Percentiles rank a stretch among this genome's conserved stretches.
Conservation (phyloP, 2,113 vertebrate genomes). For the Phyllostomus discolor region DNA sequence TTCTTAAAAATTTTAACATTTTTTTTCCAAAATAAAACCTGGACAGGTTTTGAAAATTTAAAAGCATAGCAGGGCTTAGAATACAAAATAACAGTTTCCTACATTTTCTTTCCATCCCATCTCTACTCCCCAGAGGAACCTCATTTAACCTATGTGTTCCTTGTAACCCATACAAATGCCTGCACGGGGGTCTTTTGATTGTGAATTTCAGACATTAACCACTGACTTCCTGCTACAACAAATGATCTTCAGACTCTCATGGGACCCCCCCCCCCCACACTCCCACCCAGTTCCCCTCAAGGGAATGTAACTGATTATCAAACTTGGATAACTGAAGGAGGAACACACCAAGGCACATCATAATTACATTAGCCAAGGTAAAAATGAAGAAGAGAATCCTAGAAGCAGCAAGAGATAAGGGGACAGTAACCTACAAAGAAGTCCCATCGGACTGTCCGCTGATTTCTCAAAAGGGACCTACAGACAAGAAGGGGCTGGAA, state of each 20-base stretch:
- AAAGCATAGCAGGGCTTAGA: neutral
- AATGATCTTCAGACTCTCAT: neutral
- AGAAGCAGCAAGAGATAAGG: no score
- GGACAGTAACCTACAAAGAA: no score
- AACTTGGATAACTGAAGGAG: neutral
- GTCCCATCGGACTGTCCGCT: no score
- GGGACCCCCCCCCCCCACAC: neutral
- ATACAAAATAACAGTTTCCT: neutral
- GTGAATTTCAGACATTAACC: neutral
- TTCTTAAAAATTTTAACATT: neutral
- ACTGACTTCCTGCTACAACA: neutral
- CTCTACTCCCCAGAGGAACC: neutral
- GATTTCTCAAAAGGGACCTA: no score
- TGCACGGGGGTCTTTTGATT: neutral
- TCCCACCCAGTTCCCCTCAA: neutral
- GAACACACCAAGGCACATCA: no score
- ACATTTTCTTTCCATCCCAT: neutral
- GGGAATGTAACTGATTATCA: neutral
- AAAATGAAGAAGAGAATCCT: no score
- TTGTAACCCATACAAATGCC: neutral
- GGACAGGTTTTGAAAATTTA: neutral
- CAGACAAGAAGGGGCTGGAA: no score
- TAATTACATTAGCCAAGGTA: no score
- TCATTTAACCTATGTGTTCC: neutral
- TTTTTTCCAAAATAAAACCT: neutral